Percentiles rank a stretch among this genome's conserved stretches.
Conservation (phyloP, 30 jellyfish, hydroid and myxozoan genomes). For the Cassiopea andromeda region DNA sequence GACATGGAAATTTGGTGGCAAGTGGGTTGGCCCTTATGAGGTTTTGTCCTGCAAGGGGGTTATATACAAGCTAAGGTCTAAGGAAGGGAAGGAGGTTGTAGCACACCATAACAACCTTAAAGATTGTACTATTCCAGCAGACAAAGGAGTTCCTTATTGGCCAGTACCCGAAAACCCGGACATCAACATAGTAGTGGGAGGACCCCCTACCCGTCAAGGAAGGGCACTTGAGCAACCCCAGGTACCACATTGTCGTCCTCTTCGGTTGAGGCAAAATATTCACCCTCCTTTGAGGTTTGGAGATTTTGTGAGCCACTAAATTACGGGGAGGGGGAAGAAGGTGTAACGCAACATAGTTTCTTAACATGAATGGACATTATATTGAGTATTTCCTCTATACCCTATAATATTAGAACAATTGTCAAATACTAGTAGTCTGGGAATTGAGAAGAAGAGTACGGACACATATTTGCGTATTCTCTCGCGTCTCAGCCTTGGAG, state of each 20-base stretch:
- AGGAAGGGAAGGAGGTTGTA: constrained; percentile 15
- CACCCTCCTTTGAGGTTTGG: not conserved
- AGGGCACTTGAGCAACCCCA: not conserved
- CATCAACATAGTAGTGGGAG: not conserved
- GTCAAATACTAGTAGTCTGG: too few species aligned
- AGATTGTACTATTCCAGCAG: not conserved
- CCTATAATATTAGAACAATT: too few species aligned
- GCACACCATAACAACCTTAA: constrained; percentile 42
- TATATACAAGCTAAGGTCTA: constrained; percentile 7
- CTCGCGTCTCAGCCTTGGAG: too few species aligned
- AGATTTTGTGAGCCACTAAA: too few species aligned
- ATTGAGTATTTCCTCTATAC: too few species aligned
- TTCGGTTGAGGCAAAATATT: not conserved
- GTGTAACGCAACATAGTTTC: too few species aligned
- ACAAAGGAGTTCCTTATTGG: not conserved
- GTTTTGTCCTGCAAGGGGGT: constrained; percentile 24
- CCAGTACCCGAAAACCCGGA: not conserved
- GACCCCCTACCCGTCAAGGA: not conserved
- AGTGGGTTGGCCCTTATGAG: constrained; percentile 25
- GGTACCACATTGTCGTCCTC: not conserved
- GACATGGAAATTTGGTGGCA: constrained; percentile 39
- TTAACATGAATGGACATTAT: too few species aligned
- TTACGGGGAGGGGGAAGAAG: too few species aligned
- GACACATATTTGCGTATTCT: too few species aligned
- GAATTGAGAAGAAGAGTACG: too few species aligned